Evolutionary conservation across 2,888 invertebrate species (phyloP), one percentile per base, ranked within the genome.

Genomic region (Serrognathus titanus): DNA sequence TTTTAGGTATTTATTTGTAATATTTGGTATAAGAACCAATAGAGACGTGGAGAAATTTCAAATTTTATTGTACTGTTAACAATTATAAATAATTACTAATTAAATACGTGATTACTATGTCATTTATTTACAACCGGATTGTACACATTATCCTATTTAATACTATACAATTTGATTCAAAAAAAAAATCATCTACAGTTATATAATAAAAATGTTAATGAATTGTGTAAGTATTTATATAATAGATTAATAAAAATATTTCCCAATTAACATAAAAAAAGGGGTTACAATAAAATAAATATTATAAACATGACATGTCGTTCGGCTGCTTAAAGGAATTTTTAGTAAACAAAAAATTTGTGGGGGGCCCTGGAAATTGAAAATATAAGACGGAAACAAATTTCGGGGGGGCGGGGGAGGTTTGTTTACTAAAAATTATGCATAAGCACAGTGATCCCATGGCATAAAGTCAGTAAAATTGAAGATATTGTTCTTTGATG

Each of bases 71-170:
- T 31, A 31, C 6, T 31, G 24, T 31, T 31, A 31, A 31, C 24
- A 31, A 31, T 31, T 12, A 40, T 40, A 40, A 40, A 43, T 43
- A 43, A 43, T 16, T 43, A 43, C 12, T 39, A 12, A 39, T n/a
- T 39, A 43, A 43, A 43, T 43, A 40, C 58, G 58, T 58, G 53
- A 54, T 58, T 58, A 58, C 50, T 58, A 45, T 53, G 53, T 58
- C 66, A 64, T 76, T 75, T 78, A 78, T 77, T 78, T 78, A 78
- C 78, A 78, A 75, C 76, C 70, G 75, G 75, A 75, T 76, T 75
- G 72, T 76, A 76, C 75, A 75, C 71, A 73, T 74, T 63, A 63
- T 75, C 73, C 71, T 71, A 72, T 61, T 69, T 71, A 71, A 75
- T 77, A 77, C 76, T 78, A 77, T 78, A 77, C 76, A 77, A 71